phyloP scores from a whole-genome alignment of 1,140 invertebrate species.

The Melitaea cinxia region DNA sequence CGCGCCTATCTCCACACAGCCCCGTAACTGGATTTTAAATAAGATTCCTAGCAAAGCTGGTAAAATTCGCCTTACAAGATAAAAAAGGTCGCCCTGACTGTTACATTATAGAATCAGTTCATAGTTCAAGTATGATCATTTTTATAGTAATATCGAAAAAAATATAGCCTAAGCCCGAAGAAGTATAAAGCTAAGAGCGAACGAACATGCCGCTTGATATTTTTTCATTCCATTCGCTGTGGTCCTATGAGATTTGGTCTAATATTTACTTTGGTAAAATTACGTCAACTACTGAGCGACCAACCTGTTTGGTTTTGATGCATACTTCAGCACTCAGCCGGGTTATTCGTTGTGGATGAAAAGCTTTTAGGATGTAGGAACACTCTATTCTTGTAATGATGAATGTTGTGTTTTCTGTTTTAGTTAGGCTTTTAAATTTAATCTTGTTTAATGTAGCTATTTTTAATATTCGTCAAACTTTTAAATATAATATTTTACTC shows the following conservation, averaged over 20 bases:
- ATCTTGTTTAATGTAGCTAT: not conserved
- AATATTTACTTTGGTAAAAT: slow-evolving; percentile 76
- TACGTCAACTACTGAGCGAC: slow-evolving; percentile 62
- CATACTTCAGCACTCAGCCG: slow-evolving; percentile 65
- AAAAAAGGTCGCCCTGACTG: slow-evolving; percentile 74
- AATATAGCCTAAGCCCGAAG: slow-evolving; percentile 17
- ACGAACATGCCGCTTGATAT: slow-evolving; percentile 38
- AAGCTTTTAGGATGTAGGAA: slow-evolving; percentile 45
- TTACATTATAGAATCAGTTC: slow-evolving; percentile 65
- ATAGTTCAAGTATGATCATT: slow-evolving; percentile 62
- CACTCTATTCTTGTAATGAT: slow-evolving; percentile 33
- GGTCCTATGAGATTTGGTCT: slow-evolving; percentile 65
- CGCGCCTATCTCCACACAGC: slow-evolving; percentile 69
- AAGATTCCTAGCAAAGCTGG: slow-evolving; percentile 69
- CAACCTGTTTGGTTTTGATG: slow-evolving; percentile 76
- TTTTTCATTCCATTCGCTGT: slow-evolving; percentile 61
- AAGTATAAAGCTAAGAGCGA: slow-evolving; percentile 30
- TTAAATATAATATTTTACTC: too few species aligned
- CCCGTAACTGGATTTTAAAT: slow-evolving; percentile 80
- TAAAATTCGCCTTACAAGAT: slow-evolving; percentile 76
- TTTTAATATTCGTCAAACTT: too few species aligned
- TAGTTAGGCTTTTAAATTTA: slow-evolving; percentile 19
- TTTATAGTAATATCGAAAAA: slow-evolving; percentile 59
- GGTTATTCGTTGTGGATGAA: slow-evolving; percentile 52
- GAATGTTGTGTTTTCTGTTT: slow-evolving; percentile 22